phyloP scores from a whole-genome alignment of 2,797 vertebrate genomes.

The Pangasius djambal region DNA sequence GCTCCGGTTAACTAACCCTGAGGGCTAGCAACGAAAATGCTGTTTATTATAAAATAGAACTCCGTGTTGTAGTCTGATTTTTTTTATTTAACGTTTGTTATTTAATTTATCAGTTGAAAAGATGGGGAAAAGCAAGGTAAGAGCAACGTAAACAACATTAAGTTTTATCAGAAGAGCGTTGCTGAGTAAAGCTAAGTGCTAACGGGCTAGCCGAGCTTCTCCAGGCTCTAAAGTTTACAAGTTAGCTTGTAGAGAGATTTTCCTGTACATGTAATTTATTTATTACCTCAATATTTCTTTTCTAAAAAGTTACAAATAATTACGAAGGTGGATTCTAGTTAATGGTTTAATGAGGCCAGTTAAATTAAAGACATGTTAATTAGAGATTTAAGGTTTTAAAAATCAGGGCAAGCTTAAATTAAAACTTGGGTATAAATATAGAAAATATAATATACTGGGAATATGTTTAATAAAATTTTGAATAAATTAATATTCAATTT shows the following conservation, averaged over 20 bases:
- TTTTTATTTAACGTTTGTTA: neutral
- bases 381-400: neutral
- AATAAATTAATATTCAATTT: neutral
- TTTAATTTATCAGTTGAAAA: conserved; percentile 20
- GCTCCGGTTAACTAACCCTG: neutral
- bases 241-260: neutral
- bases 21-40: neutral
- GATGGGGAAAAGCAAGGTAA: conserved; percentile 80
- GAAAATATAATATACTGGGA: neutral
- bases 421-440: neutral
- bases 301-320: neutral
- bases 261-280: neutral
- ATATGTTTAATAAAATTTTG: neutral
- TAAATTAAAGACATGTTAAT: neutral
- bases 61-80: neutral
- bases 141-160: neutral
- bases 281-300: neutral
- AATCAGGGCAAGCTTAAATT: neutral
- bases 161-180: too few relatives aligned
- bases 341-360: too few relatives aligned
- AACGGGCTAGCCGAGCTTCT: neutral
- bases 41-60: neutral
- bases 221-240: neutral
- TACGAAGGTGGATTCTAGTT: neutral
- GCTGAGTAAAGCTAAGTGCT: neutral